These are phyloP conservation scores for Bugula neritina DNA, from an alignment of 2,888 invertebrate species.

Conservation along the genomic window DNA sequence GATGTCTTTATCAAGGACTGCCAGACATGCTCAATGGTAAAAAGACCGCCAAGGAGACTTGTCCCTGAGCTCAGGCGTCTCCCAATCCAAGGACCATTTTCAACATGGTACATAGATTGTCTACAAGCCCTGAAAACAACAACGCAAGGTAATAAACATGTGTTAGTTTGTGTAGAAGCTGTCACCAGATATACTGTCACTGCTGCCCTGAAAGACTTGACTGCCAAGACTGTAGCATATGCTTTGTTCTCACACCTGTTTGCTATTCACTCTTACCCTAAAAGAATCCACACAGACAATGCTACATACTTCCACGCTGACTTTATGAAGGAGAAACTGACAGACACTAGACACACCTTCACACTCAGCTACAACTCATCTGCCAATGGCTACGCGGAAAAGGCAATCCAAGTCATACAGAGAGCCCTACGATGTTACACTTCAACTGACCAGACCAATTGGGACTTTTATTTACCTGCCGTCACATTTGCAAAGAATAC, in stretches of 20 bases:
- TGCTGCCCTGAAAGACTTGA: neutral
- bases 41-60: neutral
- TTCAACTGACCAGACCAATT: neutral
- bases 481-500: no score
- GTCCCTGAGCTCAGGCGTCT: neutral
- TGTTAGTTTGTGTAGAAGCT: conserved; percentile 3
- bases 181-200: neutral
- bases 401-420: no score
- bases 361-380: no score
- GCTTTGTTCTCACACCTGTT: neutral
- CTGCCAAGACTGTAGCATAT: no score
- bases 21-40: neutral
- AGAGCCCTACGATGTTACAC: no score
- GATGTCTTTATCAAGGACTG: neutral
- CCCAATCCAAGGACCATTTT: neutral
- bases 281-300: neutral
- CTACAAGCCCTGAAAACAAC: neutral
- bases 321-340: neutral
- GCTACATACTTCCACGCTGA: neutral
- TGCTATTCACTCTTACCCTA: neutral
- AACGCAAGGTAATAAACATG: conserved; percentile 9
- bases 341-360: no score
- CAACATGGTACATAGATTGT: neutral
- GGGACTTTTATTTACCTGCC: no score
- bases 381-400: no score